Base-by-base conservation (phyloP, 2,888 invertebrate genomes). In the Thyatira batis region DNA sequence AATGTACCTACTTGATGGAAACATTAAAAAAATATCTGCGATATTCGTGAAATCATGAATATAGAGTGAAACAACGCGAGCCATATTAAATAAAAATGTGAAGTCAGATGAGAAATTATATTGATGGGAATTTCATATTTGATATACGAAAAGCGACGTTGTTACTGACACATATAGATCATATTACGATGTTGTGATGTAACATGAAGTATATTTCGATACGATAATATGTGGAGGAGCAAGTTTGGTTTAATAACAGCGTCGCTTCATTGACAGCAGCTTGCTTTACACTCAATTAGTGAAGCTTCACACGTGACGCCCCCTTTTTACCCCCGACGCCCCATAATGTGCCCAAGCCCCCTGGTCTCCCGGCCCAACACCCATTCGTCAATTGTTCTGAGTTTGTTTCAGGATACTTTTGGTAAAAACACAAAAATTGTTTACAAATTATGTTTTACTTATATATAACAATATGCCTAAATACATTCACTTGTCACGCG, bases 241-340 rank as follows among this genome's bases (percentile, higher is more conserved):
- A 71, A 74, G 77, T 75, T 76, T 66, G 67, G 71, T 76, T 75
- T 80, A 76, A 78, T 80, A 79, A 76, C 67, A 64, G 69, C 74
- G 59, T 70, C 71, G 74, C 71, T 70, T 75, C 73, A 73, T 77
- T 79, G 78, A 78, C 78, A 77, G 76, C 71, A 81, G 81, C 80
- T 82, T 81, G 77, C 76, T 82, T 80, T 80, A 82, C 82, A 83
- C 82, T 83, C 82, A 83, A 83, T 83, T 83, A 83, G 80, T 73
- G 77, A 65, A 73, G 71, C 76, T 68, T 74, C 77, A 77, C 78
- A 79, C 74, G 76, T 73, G 73, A 69, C 67, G 69, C 61, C 55
- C 53, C 51, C 62, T 17, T 39, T 39, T 39, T 17, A 0, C 54
- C 57, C 55, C 46, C 46, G 54, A 52, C 53, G 53, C 49, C 52